Conservation (phyloP, 2,113 vertebrate species). For the Turnix velox region DNA sequence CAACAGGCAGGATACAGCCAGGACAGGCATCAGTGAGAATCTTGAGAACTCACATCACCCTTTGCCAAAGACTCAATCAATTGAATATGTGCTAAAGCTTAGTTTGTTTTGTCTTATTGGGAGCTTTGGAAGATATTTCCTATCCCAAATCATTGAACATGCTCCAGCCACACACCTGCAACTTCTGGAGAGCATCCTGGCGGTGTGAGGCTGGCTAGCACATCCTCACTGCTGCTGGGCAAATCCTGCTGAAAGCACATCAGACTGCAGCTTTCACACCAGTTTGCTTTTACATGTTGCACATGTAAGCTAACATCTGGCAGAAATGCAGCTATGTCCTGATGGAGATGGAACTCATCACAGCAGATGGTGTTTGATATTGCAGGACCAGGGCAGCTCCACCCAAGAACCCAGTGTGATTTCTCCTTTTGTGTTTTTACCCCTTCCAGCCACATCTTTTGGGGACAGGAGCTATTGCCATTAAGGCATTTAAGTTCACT, state of each 20-base stretch:
- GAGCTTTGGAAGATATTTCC: constrained; percentile 55
- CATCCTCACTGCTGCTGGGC: constrained; percentile 34
- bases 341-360: background rate
- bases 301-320: constrained; percentile 46
- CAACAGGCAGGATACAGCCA: background rate
- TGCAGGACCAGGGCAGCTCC: background rate
- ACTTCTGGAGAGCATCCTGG: constrained; percentile 47
- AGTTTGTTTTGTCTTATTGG: constrained; percentile 57
- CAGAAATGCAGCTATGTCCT: constrained; percentile 15
- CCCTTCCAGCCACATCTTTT: background rate
- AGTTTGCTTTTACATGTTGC: constrained; percentile 38
- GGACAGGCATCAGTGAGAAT: background rate
- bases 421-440: background rate
- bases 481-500: background rate
- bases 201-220: constrained; percentile 43
- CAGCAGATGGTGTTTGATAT: constrained; percentile 1
- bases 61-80: constrained; percentile 52
- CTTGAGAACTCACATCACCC: background rate
- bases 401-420: background rate
- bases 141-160: constrained; percentile 24
- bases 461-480: background rate
- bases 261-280: constrained; percentile 28
- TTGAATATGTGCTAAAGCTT: constrained; percentile 59
- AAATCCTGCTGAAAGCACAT: constrained; percentile 53
- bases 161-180: constrained; percentile 48